Evolutionary conservation across 2,888 invertebrate genomes (phyloP).

Genomic region (Holacanthella duospinosa): DNA sequence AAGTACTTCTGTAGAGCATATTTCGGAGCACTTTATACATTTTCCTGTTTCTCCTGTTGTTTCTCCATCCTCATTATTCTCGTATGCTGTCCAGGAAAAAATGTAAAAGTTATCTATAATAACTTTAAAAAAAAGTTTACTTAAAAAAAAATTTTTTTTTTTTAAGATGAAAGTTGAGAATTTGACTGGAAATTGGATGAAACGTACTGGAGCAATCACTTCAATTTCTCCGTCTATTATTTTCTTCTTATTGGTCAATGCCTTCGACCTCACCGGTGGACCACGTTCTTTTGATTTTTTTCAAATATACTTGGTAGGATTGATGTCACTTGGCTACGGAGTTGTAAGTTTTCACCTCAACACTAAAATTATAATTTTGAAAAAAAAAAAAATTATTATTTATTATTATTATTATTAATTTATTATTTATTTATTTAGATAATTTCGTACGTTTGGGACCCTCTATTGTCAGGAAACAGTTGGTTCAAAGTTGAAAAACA

Average conservation of each 20-base stretch:
- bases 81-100: no score
- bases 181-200: not conserved
- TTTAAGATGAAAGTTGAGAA: not conserved
- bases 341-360: not conserved
- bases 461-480: not conserved
- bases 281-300: not conserved
- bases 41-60: not conserved
- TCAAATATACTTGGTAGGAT: not conserved
- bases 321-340: not conserved
- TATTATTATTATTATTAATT: no score
- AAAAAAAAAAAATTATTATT: no score
- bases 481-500: not conserved
- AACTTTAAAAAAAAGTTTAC: no score
- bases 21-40: not conserved
- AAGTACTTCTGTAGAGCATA: not conserved
- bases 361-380: no score
- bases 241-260: not conserved
- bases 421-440: no score
- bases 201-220: not conserved
- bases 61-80: not conserved
- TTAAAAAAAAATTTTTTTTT: not conserved
- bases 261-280: not conserved
- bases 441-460: not conserved
- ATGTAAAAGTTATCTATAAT: no score
- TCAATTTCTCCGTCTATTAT: not conserved